Percentiles rank a stretch among this genome's conserved stretches.
Evolutionary conservation across 2,888 invertebrate species (phyloP).

Genomic region (Tortrix viridana): DNA sequence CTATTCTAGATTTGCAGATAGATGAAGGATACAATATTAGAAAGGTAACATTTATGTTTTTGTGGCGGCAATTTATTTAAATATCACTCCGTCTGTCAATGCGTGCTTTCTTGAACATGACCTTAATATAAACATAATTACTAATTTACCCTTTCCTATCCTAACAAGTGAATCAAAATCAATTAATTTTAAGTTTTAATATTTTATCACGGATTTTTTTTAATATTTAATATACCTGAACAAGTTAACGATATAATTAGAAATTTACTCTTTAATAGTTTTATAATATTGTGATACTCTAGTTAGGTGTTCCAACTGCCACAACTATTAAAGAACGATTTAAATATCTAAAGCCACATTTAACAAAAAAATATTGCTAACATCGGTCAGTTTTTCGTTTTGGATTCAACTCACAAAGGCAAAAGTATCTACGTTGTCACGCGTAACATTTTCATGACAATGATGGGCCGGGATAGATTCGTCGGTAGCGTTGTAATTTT

Average conservation of each 20-base stretch:
- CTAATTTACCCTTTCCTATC: too few relatives aligned
- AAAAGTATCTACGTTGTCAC: constrained; percentile 43
- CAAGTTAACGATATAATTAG: not conserved
- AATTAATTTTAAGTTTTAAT: too few relatives aligned
- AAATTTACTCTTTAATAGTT: not conserved
- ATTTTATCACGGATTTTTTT: too few relatives aligned
- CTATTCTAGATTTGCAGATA: constrained; percentile 47
- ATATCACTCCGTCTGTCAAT: too few relatives aligned
- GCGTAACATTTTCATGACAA: constrained; percentile 55
- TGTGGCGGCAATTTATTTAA: not conserved
- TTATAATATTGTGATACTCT: not conserved
- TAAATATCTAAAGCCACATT: constrained; percentile 1
- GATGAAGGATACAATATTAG: constrained; percentile 44
- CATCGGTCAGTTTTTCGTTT: constrained; percentile 10
- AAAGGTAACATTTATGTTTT: constrained; percentile 1
- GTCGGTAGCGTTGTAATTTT: constrained; percentile 68
- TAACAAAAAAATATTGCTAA: constrained; percentile 4
- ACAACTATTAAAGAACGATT: constrained; percentile 14
- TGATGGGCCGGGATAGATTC: constrained; percentile 47
- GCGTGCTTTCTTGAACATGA: too few relatives aligned
- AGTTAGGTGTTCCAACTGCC: not conserved
- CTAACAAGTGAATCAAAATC: too few relatives aligned
- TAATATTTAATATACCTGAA: too few relatives aligned
- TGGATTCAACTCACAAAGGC: constrained; percentile 10
- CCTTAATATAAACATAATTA: too few relatives aligned